These are phyloP conservation scores for Elephantulus edwardii DNA, from an alignment of 2,113 vertebrate genomes.

Conservation along the genomic window DNA sequence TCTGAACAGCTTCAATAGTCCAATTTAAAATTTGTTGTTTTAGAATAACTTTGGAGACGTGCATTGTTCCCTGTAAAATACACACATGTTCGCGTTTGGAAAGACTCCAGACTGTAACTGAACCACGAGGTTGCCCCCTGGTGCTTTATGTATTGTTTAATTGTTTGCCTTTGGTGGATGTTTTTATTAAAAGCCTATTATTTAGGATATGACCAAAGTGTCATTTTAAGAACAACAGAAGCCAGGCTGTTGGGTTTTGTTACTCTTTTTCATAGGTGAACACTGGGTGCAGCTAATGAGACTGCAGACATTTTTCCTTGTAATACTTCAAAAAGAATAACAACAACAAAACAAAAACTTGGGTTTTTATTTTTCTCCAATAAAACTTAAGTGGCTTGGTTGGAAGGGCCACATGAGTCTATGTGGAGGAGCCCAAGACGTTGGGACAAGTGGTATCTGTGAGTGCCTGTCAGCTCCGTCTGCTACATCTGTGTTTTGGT, in stretches of 20 bases:
- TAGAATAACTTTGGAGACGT: slow-evolving; percentile 82
- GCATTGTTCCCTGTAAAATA: slow-evolving; percentile 83
- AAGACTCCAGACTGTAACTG: slow-evolving; percentile 83
- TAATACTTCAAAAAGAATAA: slow-evolving; percentile 78
- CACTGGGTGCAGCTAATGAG: slow-evolving; percentile 77
- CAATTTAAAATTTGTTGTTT: slow-evolving; percentile 82
- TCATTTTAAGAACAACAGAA: slow-evolving; percentile 85
- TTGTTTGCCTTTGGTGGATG: slow-evolving; percentile 87
- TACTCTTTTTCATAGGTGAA: slow-evolving; percentile 78
- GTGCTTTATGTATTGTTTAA: slow-evolving; percentile 90
- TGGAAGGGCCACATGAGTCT: slow-evolving; percentile 26
- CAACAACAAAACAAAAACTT: slow-evolving; percentile 71
- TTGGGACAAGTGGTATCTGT: neutral
- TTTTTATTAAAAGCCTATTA: slow-evolving; percentile 87
- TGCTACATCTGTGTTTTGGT: neutral
- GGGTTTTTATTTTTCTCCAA: slow-evolving; percentile 74
- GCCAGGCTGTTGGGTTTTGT: slow-evolving; percentile 64
- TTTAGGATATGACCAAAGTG: slow-evolving; percentile 85
- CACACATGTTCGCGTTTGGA: slow-evolving; percentile 82
- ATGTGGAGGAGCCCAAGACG: neutral
- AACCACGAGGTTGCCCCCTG: slow-evolving; percentile 85
- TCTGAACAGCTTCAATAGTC: slow-evolving; percentile 63
- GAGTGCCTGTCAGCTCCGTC: neutral
- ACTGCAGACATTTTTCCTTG: slow-evolving; percentile 72
- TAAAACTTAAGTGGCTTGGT: slow-evolving; percentile 73